Conservation (phyloP, 2,113 vertebrate species). For the Peucedramus taeniatus region DNA sequence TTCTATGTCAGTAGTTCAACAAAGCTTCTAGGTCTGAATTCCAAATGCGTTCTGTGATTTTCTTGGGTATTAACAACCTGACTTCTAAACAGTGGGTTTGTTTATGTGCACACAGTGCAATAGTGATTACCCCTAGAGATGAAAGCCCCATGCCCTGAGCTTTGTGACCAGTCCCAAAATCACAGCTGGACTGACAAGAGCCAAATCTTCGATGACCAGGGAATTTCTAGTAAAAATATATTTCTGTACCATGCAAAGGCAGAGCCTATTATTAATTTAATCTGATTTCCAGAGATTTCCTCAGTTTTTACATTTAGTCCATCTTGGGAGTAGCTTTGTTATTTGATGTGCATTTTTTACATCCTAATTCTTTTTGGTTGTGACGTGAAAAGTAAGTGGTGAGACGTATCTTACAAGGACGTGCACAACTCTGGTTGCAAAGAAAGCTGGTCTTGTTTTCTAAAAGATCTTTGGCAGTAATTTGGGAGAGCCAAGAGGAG, state of each 20-base stretch:
- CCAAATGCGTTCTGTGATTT: not conserved
- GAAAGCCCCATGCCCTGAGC: not conserved
- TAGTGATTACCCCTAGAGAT: not conserved
- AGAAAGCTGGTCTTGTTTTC: not conserved
- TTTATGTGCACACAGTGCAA: not conserved
- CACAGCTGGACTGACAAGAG: not conserved
- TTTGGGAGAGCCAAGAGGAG: not conserved
- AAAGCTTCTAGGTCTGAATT: not conserved
- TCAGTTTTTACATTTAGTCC: not conserved
- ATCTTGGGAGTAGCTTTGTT: not conserved
- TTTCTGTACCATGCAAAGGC: not conserved
- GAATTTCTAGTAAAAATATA: not conserved
- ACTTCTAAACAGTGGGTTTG: not conserved
- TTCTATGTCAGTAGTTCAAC: not conserved
- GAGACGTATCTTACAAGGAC: rapidly evolving
- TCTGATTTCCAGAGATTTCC: not conserved
- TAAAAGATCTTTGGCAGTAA: not conserved
- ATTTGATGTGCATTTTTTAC: not conserved
- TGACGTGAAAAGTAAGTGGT: not conserved
- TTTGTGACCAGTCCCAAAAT: not conserved
- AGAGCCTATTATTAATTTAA: not conserved
- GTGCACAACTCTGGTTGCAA: not conserved
- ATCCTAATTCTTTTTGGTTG: not conserved
- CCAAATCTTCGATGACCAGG: not conserved
- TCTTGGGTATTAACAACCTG: not conserved